phyloP scores from a whole-genome alignment of 2,113 vertebrate species.

The Ictidomys tridecemlineatus region DNA sequence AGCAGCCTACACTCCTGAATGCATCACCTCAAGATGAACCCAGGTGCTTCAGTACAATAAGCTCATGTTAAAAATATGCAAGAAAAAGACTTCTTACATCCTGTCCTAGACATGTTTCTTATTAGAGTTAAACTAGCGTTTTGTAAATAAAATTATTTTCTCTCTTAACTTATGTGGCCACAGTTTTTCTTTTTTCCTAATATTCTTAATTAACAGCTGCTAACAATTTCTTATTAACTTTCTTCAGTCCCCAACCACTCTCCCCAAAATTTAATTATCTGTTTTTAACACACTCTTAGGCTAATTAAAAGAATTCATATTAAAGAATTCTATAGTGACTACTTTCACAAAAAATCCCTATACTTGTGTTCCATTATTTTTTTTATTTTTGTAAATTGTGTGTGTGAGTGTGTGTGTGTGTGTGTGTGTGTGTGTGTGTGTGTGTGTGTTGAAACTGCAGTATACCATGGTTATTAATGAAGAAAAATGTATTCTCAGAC shows the following conservation, averaged over 20 bases:
- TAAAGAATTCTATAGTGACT: not conserved
- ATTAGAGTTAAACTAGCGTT: not conserved
- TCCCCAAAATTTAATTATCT: conserved; percentile 44
- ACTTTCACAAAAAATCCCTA: not conserved
- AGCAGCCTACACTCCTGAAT: not conserved
- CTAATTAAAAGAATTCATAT: conserved; percentile 24
- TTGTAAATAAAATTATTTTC: not conserved
- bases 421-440: too few relatives aligned
- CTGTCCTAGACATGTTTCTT: not conserved
- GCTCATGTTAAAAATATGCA: not conserved
- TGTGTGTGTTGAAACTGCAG: not conserved
- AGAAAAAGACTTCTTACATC: not conserved
- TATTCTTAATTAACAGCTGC: not conserved
- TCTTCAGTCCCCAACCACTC: not conserved
- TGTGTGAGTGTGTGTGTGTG: too few relatives aligned
- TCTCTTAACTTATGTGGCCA: not conserved
- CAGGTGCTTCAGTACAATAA: not conserved
- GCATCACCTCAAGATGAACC: not conserved
- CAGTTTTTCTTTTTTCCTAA: conserved; percentile 25
- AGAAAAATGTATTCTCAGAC: not conserved
- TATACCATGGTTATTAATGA: not conserved
- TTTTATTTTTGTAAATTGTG: not conserved
- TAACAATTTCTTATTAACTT: conserved; percentile 47
- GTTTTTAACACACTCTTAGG: not conserved
- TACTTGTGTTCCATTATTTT: not conserved